Conservation (phyloP, 2,113 vertebrate genomes). For the Axis porcinus region DNA sequence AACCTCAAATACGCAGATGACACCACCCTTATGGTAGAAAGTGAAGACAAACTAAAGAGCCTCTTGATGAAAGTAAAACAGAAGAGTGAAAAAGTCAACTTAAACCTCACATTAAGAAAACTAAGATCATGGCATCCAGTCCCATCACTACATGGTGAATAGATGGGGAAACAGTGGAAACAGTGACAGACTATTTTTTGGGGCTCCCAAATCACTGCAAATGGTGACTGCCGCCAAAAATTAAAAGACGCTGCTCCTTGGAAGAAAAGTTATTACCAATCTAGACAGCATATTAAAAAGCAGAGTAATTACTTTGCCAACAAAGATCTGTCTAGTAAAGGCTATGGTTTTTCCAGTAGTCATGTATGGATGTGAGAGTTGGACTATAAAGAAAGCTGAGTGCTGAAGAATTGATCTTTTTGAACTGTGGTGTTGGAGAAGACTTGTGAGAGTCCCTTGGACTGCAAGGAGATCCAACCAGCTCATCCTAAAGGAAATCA, state of each 20-base stretch:
- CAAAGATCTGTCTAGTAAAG: background rate
- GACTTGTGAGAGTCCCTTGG: background rate
- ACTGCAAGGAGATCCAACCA: background rate
- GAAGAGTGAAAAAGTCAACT: no score
- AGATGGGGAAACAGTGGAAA: no score
- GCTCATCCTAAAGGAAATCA: background rate
- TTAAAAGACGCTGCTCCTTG: background rate
- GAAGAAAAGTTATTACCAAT: background rate
- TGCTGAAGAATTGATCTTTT: fast-evolving
- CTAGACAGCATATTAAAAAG: background rate
- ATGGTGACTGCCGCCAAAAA: background rate
- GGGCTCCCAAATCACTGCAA: no score
- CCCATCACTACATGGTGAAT: no score
- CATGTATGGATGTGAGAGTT: background rate
- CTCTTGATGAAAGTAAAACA: no score
- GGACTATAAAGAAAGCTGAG: background rate
- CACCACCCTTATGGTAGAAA: no score
- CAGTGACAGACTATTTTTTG: no score
- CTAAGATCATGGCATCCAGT: no score
- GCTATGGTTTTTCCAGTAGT: background rate
- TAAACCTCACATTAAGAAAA: no score
- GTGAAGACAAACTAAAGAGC: no score
- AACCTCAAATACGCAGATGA: no score
- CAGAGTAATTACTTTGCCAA: background rate
- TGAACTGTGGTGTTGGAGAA: background rate